These are phyloP conservation scores for Hedya salicella DNA, from an alignment of 2,888 invertebrate genomes.

Conservation along the genomic window DNA sequence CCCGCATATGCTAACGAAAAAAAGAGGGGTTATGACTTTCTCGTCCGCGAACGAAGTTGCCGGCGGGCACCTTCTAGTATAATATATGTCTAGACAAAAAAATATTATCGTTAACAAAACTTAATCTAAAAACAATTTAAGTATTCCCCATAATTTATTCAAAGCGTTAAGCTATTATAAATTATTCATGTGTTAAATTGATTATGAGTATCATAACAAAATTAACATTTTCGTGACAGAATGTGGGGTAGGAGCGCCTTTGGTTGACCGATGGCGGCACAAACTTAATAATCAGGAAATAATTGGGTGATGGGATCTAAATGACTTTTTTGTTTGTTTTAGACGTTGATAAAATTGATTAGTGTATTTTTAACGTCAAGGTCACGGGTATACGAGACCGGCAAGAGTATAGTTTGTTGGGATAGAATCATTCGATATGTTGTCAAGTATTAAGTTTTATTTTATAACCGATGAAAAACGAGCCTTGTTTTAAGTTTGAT, in stretches of 20 bases:
- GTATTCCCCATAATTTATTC: conserved; percentile 33
- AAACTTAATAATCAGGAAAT: conserved; percentile 38
- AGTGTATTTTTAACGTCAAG: conserved; percentile 4
- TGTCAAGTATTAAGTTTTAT: too few species aligned
- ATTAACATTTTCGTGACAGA: conserved; percentile 42
- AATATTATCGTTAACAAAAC: neutral
- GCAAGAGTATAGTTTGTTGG: too few species aligned
- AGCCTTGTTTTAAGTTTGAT: too few species aligned
- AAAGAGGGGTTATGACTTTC: too few species aligned
- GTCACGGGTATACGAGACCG: neutral
- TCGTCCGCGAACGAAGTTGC: too few species aligned
- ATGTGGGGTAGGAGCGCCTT: conserved; percentile 42
- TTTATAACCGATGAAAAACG: too few species aligned
- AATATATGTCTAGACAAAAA: too few species aligned
- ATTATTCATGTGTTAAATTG: conserved; percentile 46
- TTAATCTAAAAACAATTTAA: conserved; percentile 17
- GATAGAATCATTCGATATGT: too few species aligned
- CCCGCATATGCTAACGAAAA: too few species aligned
- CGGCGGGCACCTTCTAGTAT: too few species aligned
- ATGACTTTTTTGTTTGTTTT: conserved; percentile 34
- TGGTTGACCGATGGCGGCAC: conserved; percentile 21
- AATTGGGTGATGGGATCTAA: conserved; percentile 33
- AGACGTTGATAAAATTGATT: conserved; percentile 9
- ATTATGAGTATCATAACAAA: conserved; percentile 42
- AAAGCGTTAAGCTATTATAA: conserved; percentile 32